Base-by-base conservation (phyloP, 2,797 vertebrate genomes). In the Diglossa cyanea region DNA sequence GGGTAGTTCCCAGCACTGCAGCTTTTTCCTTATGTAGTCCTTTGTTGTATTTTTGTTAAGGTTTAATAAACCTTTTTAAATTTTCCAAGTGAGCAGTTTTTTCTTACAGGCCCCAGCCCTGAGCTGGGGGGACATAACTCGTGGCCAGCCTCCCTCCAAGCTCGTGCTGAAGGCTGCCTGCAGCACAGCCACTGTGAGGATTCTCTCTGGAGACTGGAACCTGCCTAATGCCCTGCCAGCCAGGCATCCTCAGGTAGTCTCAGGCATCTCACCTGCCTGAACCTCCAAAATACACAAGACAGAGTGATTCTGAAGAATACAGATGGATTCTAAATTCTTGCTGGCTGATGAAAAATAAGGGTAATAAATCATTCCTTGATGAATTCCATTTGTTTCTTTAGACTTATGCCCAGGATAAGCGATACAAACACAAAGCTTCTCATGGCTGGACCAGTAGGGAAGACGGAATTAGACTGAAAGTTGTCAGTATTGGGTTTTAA, bases 401-500 rank as follows among this genome's bases (percentile, higher is more conserved):
- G n/a, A 45, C 9, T 62, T 72, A 51, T 31, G 9, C 13, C 9
- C 35, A 24, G 44, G 47, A 72, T 19, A 21, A 88, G n/a, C 11
- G 55, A 73, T 14, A 67, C 7, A 78, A 76, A 81, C 37, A 75
- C 47, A 78, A 82, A 95, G 21, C 21, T 86, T 75, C 31, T 71
- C 19, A 31, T 4, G 0, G 4, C 6, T 62, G 57, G 55, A 84
- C 51, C 8, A 53, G 23, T 17, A 42, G 44, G 21, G 47, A 76
- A 90, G 45, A 90, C n/a, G 24, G 48, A 72, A 76, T 39, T 15
- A 78, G 74, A 66, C 21, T 42, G 77, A 51, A 91, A 74, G 50
- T n/a, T 94, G 87, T 87, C 87, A 79, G 42, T 37, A 26, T 11
- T 37, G 68, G 5, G 19, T 87, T 92, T 81, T 79, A 85, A 76